Evolutionary conservation across 2,797 vertebrate genomes (phyloP), one percentile per base, ranked within the genome.

Genomic region (Pampus argenteus): DNA sequence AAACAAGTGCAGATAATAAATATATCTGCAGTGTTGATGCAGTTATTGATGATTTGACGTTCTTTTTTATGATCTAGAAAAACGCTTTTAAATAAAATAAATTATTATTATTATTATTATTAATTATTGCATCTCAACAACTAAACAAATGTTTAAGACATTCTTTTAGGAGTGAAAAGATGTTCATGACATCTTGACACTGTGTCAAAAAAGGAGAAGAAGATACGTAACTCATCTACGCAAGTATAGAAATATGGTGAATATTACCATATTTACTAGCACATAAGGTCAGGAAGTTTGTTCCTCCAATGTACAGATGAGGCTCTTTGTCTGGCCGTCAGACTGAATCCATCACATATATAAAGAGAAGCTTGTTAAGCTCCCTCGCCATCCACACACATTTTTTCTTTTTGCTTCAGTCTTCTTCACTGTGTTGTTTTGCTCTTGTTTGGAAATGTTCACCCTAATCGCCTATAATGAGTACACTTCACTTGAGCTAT

Each of bases 401-500:
- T 61, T 52, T 45, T 78, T 72, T 73, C 68, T 54, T 62, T 72
- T 67, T 29, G 34, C 57, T 63, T 3, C 40, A 42, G 31, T 75
- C 51, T 50, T 9, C 10, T 47, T 73, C 2, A 4, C 26, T 76
- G 55, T 73, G 63, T 71, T 81, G 38, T 71, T 72, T 78, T 56
- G 36, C 55, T 76, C 81, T 76, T 85, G 67, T 83, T 84, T 75
- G 76, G 52, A 79, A 65, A 58, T 71, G 62, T 85, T 85, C 78
- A 71, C 66, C 77, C 34, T 87, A 81, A 90, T 91, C 56, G 22
- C 71, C 61, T 73, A 63, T 87, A 89, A 91, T 91, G 88, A 92
- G 80, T 74, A 73, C 80, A 61, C 81, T 79, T 63, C 56, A 57
- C 50, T 82, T 58, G 40, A 58, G 61, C 75, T 61, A 64, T 76